Conservation (phyloP, 2,113 vertebrate species). For the Pituophis catenifer region DNA sequence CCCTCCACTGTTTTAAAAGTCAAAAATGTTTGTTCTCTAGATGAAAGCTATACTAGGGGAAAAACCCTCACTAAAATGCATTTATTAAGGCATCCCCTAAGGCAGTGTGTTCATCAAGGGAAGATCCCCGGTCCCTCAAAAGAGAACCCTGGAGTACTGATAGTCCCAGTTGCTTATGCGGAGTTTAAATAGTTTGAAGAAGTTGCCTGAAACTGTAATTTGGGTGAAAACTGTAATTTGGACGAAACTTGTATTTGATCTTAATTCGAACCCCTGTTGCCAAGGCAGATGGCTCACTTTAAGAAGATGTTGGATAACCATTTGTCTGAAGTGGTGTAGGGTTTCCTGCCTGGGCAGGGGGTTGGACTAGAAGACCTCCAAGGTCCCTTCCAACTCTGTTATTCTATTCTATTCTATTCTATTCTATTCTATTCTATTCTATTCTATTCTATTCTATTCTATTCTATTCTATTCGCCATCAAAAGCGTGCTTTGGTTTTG, state of each 20-base stretch:
- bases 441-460: too few species aligned
- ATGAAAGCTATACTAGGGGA: background rate
- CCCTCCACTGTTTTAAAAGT: background rate
- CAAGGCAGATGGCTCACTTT: background rate
- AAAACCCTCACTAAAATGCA: background rate
- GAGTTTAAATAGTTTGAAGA: background rate
- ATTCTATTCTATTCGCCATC: too few species aligned
- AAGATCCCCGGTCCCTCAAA: background rate
- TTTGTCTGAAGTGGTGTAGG: too few species aligned
- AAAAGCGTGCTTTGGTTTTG: background rate
- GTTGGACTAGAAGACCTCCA: too few species aligned
- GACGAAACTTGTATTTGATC: background rate
- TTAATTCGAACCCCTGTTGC: background rate
- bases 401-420: too few species aligned
- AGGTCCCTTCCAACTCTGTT: too few species aligned
- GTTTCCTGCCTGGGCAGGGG: too few species aligned
- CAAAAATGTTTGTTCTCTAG: background rate
- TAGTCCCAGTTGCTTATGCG: background rate
- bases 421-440: too few species aligned
- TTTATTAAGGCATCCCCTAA: background rate
- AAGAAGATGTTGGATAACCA: too few species aligned
- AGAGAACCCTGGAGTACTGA: too few species aligned
- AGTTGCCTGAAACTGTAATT: background rate
- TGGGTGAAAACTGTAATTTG: background rate
- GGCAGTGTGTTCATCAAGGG: background rate